Conservation (phyloP, 2,113 vertebrate species). For the Zeus faber region DNA sequence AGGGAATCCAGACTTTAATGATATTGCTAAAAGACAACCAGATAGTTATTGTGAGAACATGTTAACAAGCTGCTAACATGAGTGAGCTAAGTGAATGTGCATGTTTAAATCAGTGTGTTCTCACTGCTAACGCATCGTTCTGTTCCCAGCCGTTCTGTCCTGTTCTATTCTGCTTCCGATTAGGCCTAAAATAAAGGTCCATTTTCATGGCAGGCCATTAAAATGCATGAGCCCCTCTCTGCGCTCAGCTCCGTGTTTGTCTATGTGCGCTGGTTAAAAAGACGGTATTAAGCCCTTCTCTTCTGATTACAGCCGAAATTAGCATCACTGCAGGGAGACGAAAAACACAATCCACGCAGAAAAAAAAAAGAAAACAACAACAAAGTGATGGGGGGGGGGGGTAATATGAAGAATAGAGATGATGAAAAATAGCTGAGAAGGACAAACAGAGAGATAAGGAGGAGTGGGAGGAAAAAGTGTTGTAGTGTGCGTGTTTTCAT, state of each 20-base stretch:
- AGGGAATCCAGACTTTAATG: not conserved
- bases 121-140: constrained; percentile 44
- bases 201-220: constrained; percentile 71
- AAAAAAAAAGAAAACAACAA: constrained; percentile 50
- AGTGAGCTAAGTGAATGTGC: constrained; percentile 48
- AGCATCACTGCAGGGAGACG: constrained; percentile 76
- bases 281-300: constrained; percentile 79
- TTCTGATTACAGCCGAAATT: constrained; percentile 80
- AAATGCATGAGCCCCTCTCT: constrained; percentile 76
- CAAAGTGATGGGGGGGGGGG: constrained; percentile 40
- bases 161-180: constrained; percentile 67
- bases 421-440: constrained; percentile 43
- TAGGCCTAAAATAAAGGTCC: constrained; percentile 76
- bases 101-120: constrained; percentile 50
- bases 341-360: constrained; percentile 70
- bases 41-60: constrained; percentile 14
- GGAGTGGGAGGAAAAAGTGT: constrained; percentile 45
- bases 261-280: constrained; percentile 81
- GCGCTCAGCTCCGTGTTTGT: constrained; percentile 75
- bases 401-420: constrained; percentile 53
- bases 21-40: constrained; percentile 20
- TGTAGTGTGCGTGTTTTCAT: constrained; percentile 13
- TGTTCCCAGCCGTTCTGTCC: constrained; percentile 54
- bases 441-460: constrained; percentile 66
- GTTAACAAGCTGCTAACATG: constrained; percentile 53